Conservation (phyloP, 2,797 vertebrate genomes). For the Pitangus sulphuratus region DNA sequence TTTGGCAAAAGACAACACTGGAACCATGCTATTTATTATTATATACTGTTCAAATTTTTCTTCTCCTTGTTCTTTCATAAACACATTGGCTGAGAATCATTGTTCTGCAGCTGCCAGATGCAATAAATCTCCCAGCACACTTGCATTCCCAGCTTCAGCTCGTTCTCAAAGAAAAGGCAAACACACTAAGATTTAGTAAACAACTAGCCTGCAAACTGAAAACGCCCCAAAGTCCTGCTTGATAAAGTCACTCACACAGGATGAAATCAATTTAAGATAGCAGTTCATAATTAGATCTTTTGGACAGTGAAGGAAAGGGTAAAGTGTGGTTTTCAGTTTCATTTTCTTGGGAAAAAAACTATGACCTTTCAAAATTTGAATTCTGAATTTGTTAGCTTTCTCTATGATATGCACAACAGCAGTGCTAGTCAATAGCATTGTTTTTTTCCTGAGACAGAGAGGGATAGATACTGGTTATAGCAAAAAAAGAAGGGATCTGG, state of each 20-base stretch:
- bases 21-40: not conserved
- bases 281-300: not conserved
- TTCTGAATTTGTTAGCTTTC: not conserved
- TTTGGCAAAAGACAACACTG: not conserved
- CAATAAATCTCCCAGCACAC: slow-evolving; percentile 28
- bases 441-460: not conserved
- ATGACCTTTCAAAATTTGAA: not conserved
- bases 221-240: not conserved
- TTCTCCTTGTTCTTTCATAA: slow-evolving; percentile 18
- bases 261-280: not conserved
- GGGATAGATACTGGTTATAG: not conserved
- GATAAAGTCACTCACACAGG: not conserved
- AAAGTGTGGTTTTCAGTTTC: not conserved
- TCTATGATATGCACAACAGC: not conserved
- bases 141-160: slow-evolving; percentile 29
- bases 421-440: not conserved
- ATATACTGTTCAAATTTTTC: slow-evolving; percentile 3
- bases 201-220: slow-evolving; percentile 18
- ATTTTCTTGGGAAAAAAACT: not conserved
- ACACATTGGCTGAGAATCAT: slow-evolving; percentile 11
- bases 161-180: slow-evolving; percentile 31
- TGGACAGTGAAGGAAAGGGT: not conserved
- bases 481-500: not conserved
- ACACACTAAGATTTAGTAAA: slow-evolving; percentile 48
- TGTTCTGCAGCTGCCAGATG: slow-evolving; percentile 50